Base-by-base conservation (phyloP, 2,888 invertebrate species). In the Calliopum simillimum region DNA sequence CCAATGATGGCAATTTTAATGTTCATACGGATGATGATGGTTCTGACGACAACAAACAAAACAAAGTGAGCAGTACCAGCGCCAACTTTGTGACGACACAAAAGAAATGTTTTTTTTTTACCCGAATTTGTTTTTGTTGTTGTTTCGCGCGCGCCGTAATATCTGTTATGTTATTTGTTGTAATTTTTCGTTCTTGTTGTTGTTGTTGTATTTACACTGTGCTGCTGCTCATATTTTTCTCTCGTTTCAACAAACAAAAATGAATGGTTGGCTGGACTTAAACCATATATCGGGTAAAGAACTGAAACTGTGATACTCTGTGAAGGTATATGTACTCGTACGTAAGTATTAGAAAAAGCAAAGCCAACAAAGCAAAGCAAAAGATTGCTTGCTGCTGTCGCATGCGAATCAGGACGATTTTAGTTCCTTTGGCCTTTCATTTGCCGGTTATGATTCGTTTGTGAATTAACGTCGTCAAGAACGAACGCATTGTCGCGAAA, bases 381-480 rank as follows among this genome's bases (percentile, higher is more conserved):
- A 33, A 6, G 33, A 33, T 25, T 49, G 33, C 11, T 33, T 51
- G 46, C 56, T n/a, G 61, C 55, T 71, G 77, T 68, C 78, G 78
- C 78, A 80, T 80, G 79, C 80, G 81, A 80, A 79, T 79, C 79
- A 81, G 79, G 8, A 43, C 21, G 46, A 14, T 33, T 33, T 33
- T 19, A 33, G 63, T 79, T 79, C 79, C 41, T 59, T 81, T 76
- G 74, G 78, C 77, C 77, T 71, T 80, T 80, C 80, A 81, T 80
- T 81, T 78, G 80, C 79, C 77, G 82, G 78, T 80, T 82, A 82
- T 77, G 80, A 80, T 82, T 76, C 80, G 81, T 75, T 75, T 76
- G 76, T 71, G 77, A 69, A 75, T 73, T 75, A 74, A 74, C 74
- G 65, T 68, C 68, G 72, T 55, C 58, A 64, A 69, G 72, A 71